Conservation (phyloP, 1,140 invertebrate species). For the Cyclina sinensis region DNA sequence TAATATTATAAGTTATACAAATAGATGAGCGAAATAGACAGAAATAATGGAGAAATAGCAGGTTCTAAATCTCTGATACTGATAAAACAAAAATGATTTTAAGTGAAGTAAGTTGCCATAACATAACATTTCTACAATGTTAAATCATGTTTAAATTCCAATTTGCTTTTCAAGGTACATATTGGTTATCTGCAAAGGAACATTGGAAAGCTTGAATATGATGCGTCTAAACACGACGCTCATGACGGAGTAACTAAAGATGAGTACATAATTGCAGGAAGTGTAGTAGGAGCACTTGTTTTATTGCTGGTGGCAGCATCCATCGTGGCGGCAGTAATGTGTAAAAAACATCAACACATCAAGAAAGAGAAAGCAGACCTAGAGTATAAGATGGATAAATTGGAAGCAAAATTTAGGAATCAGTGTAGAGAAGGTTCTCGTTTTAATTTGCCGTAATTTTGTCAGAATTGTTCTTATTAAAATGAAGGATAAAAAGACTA, state of each 20-base stretch:
- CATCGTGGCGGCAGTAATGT: neutral
- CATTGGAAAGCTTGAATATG: slow-evolving; percentile 14
- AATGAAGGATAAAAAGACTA: no score
- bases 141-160: no score
- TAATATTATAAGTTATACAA: no score
- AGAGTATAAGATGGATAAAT: slow-evolving; percentile 44
- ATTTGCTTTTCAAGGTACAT: neutral
- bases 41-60: no score
- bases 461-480: no score
- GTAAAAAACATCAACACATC: neutral
- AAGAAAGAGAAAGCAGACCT: neutral
- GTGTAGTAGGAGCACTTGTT: neutral
- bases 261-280: neutral
- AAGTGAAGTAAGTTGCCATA: no score
- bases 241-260: neutral
- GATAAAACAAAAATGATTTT: no score
- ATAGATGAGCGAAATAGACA: no score
- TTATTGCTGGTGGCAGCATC: neutral
- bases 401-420: slow-evolving; percentile 38
- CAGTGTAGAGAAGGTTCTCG: slow-evolving; percentile 59
- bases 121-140: no score
- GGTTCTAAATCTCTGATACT: no score
- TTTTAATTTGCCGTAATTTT: no score
- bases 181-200: slow-evolving; percentile 2
- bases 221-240: neutral